Evolutionary conservation across 2,797 vertebrate genomes (phyloP), one percentile per base, ranked within the genome.

Genomic region (Clamator glandarius): DNA sequence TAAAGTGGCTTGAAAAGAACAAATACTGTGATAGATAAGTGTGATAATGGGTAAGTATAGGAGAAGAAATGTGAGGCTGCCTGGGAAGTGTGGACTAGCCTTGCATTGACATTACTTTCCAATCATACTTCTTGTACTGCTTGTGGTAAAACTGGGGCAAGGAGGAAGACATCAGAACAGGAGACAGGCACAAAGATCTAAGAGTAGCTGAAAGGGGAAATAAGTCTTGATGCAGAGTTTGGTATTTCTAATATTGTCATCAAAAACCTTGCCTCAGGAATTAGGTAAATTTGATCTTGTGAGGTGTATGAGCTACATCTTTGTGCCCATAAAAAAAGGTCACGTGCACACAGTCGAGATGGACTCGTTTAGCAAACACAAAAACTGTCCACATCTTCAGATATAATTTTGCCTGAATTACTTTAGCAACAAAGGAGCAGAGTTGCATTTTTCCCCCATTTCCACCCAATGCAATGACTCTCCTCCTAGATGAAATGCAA

Each of bases 231-330:
- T 78, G 36, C 35, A 51, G 54, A 52, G 19, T 68, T 72, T 59
- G 25, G 25, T 61, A 89, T 78, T 76, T 83, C 31, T 84, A 75
- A 67, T 91, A 87, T 84, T 91, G 80, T 76, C 69, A 84, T 90
- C 63, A 78, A 81, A 93, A 94, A 57, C 57, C 24, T 59, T 73
- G 59, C 73, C 48, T 86, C 9, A 0, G 70, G 55, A 79, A 76
- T 48, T 13, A 31, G 42, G 36, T 79, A 87, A 81, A 68, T 92
- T 66, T 39, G 55, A 62, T 75, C 84, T 59, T 73, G 72, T 35
- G 44, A 19, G 26, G 21, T 57, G 15, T 24, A 63, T 9, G 63
- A 85, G 68, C 33, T 91, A 57, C 46, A 42, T 67, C 48, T 73
- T 23, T 48, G 15, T 28, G 48, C 54, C 76, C 29, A 59, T 84